Evolutionary conservation across 1,140 invertebrate species (phyloP), one percentile per base, ranked within the genome.

Genomic region (Agraylea sexmaculata): DNA sequence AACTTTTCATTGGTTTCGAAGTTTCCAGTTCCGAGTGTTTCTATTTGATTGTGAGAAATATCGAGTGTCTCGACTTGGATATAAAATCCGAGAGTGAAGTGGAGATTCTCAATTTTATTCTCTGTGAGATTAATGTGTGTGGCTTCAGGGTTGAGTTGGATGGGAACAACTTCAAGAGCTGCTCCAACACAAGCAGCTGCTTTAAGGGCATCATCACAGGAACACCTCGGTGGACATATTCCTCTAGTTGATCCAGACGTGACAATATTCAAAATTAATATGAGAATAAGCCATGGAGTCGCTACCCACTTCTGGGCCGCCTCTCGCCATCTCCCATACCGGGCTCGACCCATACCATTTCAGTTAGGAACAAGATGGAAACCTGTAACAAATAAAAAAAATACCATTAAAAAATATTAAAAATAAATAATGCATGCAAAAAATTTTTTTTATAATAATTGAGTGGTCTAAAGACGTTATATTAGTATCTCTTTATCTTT

Each of bases 121-220:
- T 73, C 69, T 0, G 79, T 80, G 21, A 87, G 70, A 52, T 84
- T 81, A 52, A 87, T 77, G 54, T 78, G 74, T 16, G 72, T 73
- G 20, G 83, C 72, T 53, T 84, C 80, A n/a, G 83, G 83, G 56
- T 90, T 89, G 47, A 90, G 69, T 53, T 87, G 84, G 42, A 88
- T 87, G 21, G 87, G 87, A 20, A 89, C 80, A 47, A 87, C 78
- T 56, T 87, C 84, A 31, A 89, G 70, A 31, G 70, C 72, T 8
- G 80, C 81, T 46, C 75, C 74, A 40, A 77, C 76, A 57, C 87
- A 91, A 31, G 77, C 71, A 2, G 77, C 76, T 10, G 73, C 71
- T 28, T 84, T 69, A 19, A 75, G 62, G 18, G 83, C 75, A 58
- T 88, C 83, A 67, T 87, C 77, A 66, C 87, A 91, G 29, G 68